Conservation (phyloP, 2,888 invertebrate genomes). For the Acanthoscelides obtectus region DNA sequence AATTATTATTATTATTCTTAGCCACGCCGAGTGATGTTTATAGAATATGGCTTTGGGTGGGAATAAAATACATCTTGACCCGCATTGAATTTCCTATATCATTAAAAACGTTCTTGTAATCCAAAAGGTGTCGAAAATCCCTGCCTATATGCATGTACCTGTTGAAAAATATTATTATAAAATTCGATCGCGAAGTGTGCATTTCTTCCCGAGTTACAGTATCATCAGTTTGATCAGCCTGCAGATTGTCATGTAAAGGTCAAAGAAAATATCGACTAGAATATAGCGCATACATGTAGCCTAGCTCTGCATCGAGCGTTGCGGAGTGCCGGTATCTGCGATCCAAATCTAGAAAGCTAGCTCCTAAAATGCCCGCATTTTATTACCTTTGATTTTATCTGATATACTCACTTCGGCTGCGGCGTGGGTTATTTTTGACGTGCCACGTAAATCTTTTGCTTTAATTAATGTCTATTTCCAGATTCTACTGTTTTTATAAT, state of each 20-base stretch:
- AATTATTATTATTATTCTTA: too few species aligned
- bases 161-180: too few species aligned
- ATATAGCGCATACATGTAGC: neutral
- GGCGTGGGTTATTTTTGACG: conserved; percentile 47
- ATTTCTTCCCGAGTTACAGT: too few species aligned
- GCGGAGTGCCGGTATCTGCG: conserved; percentile 10
- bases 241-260: neutral
- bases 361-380: conserved; percentile 45
- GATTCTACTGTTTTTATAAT: conserved; percentile 39
- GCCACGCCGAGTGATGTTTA: too few species aligned
- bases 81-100: too few species aligned
- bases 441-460: conserved; percentile 44
- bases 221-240: too few species aligned
- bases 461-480: conserved; percentile 44
- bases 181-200: too few species aligned
- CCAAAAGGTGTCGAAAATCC: too few species aligned
- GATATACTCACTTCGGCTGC: conserved; percentile 29
- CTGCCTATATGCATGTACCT: too few species aligned
- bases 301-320: neutral
- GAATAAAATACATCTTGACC: too few species aligned
- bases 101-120: too few species aligned
- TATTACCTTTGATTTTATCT: conserved; percentile 46
- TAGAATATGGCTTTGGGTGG: too few species aligned
- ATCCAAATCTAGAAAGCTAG: conserved; percentile 25
- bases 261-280: neutral